phyloP scores from a whole-genome alignment of 2,888 invertebrate species.

The Aethes cnicana region DNA sequence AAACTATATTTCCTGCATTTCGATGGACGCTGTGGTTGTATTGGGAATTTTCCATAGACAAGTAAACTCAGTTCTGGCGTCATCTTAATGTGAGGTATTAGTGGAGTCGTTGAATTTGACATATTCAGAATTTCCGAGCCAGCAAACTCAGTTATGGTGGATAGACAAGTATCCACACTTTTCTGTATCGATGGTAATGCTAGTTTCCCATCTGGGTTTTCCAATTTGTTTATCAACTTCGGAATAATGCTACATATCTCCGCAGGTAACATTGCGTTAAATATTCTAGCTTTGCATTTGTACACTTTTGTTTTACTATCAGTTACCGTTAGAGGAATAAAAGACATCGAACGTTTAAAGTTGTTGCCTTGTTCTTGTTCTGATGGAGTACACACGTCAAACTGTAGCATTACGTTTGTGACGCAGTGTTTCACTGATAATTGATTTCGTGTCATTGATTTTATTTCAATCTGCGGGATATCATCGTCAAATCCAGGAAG shows the following conservation, averaged over 20 bases:
- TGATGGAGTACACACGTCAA: conserved; percentile 56
- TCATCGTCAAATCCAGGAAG: conserved; percentile 57
- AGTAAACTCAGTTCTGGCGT: conserved; percentile 35
- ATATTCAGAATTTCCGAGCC: conserved; percentile 30
- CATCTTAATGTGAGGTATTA: conserved; percentile 25
- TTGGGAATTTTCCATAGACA: conserved; percentile 39
- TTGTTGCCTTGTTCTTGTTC: conserved; percentile 35
- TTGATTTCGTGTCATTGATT: conserved; percentile 53
- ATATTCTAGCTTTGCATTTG: conserved; percentile 61
- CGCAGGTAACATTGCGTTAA: conserved; percentile 66
- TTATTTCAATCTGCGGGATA: conserved; percentile 50
- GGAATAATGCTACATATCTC: conserved; percentile 68
- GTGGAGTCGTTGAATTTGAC: conserved; percentile 24
- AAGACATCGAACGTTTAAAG: conserved; percentile 42
- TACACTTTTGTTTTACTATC: conserved; percentile 53
- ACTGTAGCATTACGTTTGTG: conserved; percentile 61
- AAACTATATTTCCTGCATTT: conserved; percentile 1
- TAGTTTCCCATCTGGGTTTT: conserved; percentile 38
- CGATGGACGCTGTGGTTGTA: conserved; percentile 11
- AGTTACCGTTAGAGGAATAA: conserved; percentile 45
- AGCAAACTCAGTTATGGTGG: conserved; percentile 46
- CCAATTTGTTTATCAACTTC: conserved; percentile 52
- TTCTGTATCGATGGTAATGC: conserved; percentile 30
- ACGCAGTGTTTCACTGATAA: conserved; percentile 61
- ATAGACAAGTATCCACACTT: conserved; percentile 40